Conservation (phyloP, 2,888 invertebrate species). For the Xestia sexstrigata region DNA sequence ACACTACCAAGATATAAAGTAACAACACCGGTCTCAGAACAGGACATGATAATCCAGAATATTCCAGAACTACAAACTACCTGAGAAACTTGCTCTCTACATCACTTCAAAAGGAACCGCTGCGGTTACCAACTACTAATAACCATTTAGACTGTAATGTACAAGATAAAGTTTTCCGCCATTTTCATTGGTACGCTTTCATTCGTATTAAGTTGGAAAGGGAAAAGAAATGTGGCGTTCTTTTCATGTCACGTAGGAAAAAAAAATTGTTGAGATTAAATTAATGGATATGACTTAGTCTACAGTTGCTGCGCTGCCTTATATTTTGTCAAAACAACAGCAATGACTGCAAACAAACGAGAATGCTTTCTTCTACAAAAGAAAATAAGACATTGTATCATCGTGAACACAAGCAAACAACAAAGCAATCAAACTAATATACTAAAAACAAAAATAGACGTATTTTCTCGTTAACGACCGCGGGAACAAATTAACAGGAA, state of each 20-base stretch:
- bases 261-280: constrained; percentile 9
- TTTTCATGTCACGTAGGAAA: not conserved
- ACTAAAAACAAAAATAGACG: not conserved
- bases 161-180: constrained; percentile 28
- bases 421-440: not conserved
- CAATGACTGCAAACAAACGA: not conserved
- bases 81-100: constrained; percentile 43
- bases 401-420: not conserved
- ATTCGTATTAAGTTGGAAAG: constrained; percentile 13
- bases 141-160: constrained; percentile 45
- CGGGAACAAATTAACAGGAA: not conserved
- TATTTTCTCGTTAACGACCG: not conserved
- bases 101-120: constrained; percentile 42
- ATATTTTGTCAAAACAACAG: not conserved
- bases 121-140: constrained; percentile 47
- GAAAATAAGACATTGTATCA: not conserved
- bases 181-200: constrained; percentile 24
- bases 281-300: not conserved
- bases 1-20: not conserved
- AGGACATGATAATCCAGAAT: constrained; percentile 41
- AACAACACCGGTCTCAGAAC: constrained; percentile 22
- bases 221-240: constrained; percentile 13
- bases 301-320: not conserved
- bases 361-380: not conserved
- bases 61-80: constrained; percentile 47